These are phyloP conservation scores for Balaeniceps rex DNA, from an alignment of 2,113 vertebrate genomes.

Conservation along the genomic window DNA sequence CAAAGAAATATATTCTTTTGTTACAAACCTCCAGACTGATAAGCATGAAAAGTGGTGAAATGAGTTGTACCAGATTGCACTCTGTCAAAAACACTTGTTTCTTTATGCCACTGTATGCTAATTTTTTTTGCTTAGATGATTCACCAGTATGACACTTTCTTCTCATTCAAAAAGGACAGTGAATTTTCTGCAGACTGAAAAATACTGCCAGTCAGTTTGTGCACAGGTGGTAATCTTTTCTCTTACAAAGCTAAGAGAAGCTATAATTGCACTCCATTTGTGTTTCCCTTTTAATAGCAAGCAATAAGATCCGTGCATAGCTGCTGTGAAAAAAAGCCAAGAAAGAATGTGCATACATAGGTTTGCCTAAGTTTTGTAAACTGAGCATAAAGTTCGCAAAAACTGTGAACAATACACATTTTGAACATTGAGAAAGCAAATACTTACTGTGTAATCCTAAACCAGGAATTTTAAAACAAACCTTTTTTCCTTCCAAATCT, in stretches of 20 bases:
- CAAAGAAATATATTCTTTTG: not conserved
- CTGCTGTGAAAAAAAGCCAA: not conserved
- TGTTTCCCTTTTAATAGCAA: not conserved
- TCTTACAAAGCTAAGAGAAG: not conserved
- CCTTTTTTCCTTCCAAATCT: not conserved
- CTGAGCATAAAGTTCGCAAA: not conserved
- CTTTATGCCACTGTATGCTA: not conserved
- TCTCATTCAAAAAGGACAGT: not conserved
- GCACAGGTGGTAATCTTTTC: not conserved
- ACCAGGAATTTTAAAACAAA: not conserved
- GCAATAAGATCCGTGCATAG: not conserved
- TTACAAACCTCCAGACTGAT: not conserved
- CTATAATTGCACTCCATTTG: not conserved
- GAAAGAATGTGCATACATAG: not conserved
- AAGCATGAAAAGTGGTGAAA: not conserved
- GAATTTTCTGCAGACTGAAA: not conserved
- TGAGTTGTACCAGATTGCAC: not conserved
- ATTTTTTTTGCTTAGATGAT: not conserved
- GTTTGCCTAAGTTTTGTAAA: not conserved
- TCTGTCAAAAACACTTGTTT: not conserved
- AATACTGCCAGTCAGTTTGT: not conserved
- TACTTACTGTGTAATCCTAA: not conserved
- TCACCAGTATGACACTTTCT: not conserved
- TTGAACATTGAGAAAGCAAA: not conserved
- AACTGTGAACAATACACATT: not conserved